Conservation (phyloP, 2,888 invertebrate genomes). For the Drosophila testacea region DNA sequence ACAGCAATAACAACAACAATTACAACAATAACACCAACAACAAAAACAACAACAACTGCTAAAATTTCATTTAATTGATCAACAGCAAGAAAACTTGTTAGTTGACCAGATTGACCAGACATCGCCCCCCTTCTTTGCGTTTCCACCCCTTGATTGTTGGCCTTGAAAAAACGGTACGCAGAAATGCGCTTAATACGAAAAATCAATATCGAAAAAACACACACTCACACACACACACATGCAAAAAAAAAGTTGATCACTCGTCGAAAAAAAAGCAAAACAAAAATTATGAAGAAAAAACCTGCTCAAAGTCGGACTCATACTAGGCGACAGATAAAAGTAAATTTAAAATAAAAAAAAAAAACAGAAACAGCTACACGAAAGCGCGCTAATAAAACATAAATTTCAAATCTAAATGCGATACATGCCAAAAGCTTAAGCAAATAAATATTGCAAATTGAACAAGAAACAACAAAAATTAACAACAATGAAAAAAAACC, state of each 20-base stretch:
- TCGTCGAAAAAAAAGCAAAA: slow-evolving; percentile 23
- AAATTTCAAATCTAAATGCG: slow-evolving; percentile 40
- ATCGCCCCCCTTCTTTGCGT: slow-evolving; percentile 16
- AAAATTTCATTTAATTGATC: slow-evolving; percentile 73
- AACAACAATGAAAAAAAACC: slow-evolving; percentile 20
- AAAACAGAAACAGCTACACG: slow-evolving; percentile 46
- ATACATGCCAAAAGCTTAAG: slow-evolving; percentile 25
- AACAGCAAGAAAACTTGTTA: slow-evolving; percentile 67
- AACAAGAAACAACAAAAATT: slow-evolving; percentile 4
- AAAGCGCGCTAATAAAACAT: slow-evolving; percentile 58
- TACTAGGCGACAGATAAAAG: slow-evolving; percentile 59
- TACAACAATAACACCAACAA: slow-evolving; percentile 4
- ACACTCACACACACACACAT: slow-evolving; percentile 24
- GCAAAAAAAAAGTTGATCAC: slow-evolving; percentile 47
- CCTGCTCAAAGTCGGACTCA: slow-evolving; percentile 60
- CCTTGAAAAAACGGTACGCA: slow-evolving; percentile 78
- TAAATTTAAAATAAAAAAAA: slow-evolving; percentile 28
- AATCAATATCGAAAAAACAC: slow-evolving; percentile 74
- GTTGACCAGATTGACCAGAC: slow-evolving; percentile 62
- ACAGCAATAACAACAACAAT: slow-evolving; percentile 28
- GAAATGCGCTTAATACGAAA: slow-evolving; percentile 81
- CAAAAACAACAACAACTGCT: slow-evolving; percentile 24
- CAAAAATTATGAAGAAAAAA: slow-evolving; percentile 37
- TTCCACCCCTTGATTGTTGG: slow-evolving; percentile 54
- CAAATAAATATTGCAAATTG: slow-evolving; percentile 42